Evolutionary conservation across 2,113 vertebrate genomes (phyloP), one percentile per base, ranked within the genome.

Genomic region (Casuarius casuarius): DNA sequence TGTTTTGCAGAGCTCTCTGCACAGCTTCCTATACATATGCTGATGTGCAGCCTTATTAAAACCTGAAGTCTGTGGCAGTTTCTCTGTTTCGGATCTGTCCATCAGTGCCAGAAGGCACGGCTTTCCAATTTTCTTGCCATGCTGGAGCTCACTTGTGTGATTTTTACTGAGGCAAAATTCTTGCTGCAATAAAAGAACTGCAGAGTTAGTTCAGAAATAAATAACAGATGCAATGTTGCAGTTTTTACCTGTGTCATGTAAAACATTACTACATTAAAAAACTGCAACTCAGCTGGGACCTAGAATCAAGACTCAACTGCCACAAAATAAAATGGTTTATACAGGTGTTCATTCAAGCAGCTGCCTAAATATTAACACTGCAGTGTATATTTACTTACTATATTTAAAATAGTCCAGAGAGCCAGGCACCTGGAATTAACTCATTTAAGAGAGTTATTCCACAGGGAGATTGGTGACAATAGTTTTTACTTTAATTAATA

Each of bases 351-450:
- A 46, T 90, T 77, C n/a, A 87, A 63, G 73, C 67, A 86, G 58
- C 75, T 95, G 70, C 63, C 65, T 82, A 66, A 93, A 89, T 92
- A 94, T 88, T 95, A 87, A 25, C 16, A 52, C 16, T 81, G 35
- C 17, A 72, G 42, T 66, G 9, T 12, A 21, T 62, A 52, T 71
- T 96, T 94, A 40, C 62, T 93, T 87, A 38, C 7, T 17, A 49
- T 77, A 54, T 74, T 87, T 71, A 81, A 90, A 82, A 21, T 59
- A 33, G 26, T 90, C 22, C 8, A 90, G 56, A 87, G 72, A 80
- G 68, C 9, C 54, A 82, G 62, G 80, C 49, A 85, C 40, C 59
- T 94, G 87, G 74, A 71, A 82, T 84, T 48, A 84, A 20, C 28
- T 86, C 20, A 66, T 84, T 84, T 73, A 67, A 74, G 54, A 77